A percentile compares a stretch with the other conserved stretches of the same genome.
phyloP scores from a whole-genome alignment of 2,113 vertebrate genomes.

The Ochotona princeps region DNA sequence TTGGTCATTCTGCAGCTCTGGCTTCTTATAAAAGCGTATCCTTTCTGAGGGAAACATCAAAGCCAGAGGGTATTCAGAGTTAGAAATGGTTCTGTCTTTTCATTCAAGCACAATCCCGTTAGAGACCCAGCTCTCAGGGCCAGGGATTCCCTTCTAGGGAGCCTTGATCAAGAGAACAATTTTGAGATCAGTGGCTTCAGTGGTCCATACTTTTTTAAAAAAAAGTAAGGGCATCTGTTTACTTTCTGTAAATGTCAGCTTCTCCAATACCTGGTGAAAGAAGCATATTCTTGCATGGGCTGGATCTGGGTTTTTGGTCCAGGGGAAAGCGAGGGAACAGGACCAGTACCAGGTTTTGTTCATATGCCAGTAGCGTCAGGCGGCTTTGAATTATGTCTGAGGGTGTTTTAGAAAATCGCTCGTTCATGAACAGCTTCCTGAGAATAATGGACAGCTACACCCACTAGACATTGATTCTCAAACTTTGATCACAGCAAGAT shows the following conservation, averaged over 20 bases:
- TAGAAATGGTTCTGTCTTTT: slow-evolving; percentile 86
- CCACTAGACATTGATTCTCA: background rate
- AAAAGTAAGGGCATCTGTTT: slow-evolving; percentile 76
- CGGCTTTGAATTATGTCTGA: background rate
- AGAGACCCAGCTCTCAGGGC: slow-evolving; percentile 85
- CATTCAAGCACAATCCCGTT: slow-evolving; percentile 88
- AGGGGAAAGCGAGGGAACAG: background rate
- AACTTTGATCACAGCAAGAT: background rate
- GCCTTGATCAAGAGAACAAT: slow-evolving; percentile 88
- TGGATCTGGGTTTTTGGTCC: background rate
- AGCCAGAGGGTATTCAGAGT: slow-evolving; percentile 85
- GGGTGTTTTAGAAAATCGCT: background rate
- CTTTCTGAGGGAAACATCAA: slow-evolving; percentile 87
- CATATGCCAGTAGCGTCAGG: too few relatives aligned
- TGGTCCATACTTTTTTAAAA: slow-evolving; percentile 84
- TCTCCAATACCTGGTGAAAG: background rate
- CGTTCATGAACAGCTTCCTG: background rate
- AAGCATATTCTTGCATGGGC: background rate
- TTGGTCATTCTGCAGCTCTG: slow-evolving; percentile 83
- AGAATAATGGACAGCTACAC: too few relatives aligned
- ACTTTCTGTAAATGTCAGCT: slow-evolving; percentile 77
- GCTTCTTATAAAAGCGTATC: slow-evolving; percentile 85
- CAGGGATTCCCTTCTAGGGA: slow-evolving; percentile 85
- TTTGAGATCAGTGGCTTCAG: slow-evolving; percentile 84
- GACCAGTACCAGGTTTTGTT: background rate